These are phyloP conservation scores for Apis dorsata DNA, from an alignment of 1,140 invertebrate genomes.

Conservation along the genomic window DNA sequence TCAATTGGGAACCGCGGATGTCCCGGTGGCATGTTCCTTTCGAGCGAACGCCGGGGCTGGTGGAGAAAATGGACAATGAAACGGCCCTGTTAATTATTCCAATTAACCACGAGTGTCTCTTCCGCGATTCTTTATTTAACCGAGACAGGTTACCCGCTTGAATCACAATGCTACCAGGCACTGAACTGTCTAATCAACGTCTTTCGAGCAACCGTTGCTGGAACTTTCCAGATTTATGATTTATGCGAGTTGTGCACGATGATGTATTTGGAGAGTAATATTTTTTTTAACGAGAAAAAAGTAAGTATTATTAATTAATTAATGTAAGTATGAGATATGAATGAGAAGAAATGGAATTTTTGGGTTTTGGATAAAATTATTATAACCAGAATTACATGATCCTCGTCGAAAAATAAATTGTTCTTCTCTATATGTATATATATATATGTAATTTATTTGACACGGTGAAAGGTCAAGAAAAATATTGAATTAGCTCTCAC, in stretches of 20 bases:
- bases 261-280: too few species aligned
- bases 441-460: neutral
- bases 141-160: slow-evolving; percentile 1
- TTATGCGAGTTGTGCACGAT: too few species aligned
- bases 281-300: too few species aligned
- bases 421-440: neutral
- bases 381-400: too few species aligned
- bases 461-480: neutral
- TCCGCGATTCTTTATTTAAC: slow-evolving; percentile 60
- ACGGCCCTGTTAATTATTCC: slow-evolving; percentile 63
- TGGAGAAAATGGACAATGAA: slow-evolving; percentile 56
- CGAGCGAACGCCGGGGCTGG: slow-evolving; percentile 41
- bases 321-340: too few species aligned
- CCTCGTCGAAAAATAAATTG: neutral
- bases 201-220: neutral
- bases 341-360: too few species aligned
- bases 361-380: too few species aligned
- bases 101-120: slow-evolving; percentile 61
- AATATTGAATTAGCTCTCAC: neutral
- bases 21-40: slow-evolving; percentile 53
- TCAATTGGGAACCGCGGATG: slow-evolving; percentile 49
- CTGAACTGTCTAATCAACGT: neutral
- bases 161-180: neutral
- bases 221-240: neutral
- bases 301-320: too few species aligned